Base-by-base conservation (phyloP, 2,797 vertebrate species). In the Heliangelus exortis region DNA sequence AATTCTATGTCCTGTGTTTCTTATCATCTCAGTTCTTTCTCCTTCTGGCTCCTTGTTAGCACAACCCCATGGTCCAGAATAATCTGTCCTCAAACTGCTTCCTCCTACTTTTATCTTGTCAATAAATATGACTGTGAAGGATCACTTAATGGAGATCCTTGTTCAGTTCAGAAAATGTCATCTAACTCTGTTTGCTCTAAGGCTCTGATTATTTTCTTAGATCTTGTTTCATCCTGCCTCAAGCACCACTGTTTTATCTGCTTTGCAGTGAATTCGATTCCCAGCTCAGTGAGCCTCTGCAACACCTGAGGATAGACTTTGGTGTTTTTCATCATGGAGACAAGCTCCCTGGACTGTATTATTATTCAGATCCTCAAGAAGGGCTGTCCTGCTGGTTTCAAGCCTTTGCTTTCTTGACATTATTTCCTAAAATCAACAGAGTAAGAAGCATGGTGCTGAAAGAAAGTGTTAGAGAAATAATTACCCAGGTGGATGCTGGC, bases 291-390 rank as follows among this genome's bases (percentile, higher is more conserved):
- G 71, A 96, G 85, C 48, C 50, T 95, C 67, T 92, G 63, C 74
- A 95, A 92, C 86, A 96, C 94, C 92, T 93, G 80, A 92, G 95
- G 94, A 95, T 57, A 95, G 73, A 85, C 87, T 90, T 92, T 81
- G 80, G 85, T 93, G 83, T 26, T 94, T 95, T 93, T 95, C 63
- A 79, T 94, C 71, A 79, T 54, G 57, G 69, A 94, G 62, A 72
- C 2, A 16, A 74, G 48, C 54, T 95, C 45, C 36, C 67, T 75
- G 75, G 31, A 89, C 65, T 87, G 12, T 47, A 61, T 90, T 95
- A 90, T 93, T 95, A 93, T 91, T 95, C 67, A 82, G 43, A 71
- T 73, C 34, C 51, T 82, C 67, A 82, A 45, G 77, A 90, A 90
- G 29, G 36, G 41, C 31, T 6, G 1, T 89, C 22, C 58, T 95